phyloP scores from a whole-genome alignment of 2,888 invertebrate genomes.

The Heliconius ethilla region DNA sequence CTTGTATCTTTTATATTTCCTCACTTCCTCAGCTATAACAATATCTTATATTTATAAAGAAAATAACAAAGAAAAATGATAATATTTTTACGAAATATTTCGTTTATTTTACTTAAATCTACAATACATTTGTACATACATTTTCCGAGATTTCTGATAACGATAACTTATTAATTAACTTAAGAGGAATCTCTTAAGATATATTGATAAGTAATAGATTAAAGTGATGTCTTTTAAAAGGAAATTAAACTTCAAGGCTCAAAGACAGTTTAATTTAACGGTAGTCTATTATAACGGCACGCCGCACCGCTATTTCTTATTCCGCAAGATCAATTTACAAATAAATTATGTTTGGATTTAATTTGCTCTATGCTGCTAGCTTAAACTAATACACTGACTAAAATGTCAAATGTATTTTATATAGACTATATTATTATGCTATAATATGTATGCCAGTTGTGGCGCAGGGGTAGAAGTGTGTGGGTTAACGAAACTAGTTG shows the following conservation, averaged over 20 bases:
- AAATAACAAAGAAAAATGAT: neutral
- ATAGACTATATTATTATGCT: too few relatives aligned
- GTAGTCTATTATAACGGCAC: conserved; percentile 5
- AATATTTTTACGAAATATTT: neutral
- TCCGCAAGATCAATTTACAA: conserved; percentile 6
- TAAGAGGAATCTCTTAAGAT: neutral
- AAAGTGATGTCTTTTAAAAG: conserved; percentile 16
- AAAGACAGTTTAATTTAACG: conserved; percentile 17
- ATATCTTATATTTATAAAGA: neutral
- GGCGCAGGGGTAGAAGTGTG: too few relatives aligned
- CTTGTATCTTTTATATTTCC: neutral
- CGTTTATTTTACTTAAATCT: neutral
- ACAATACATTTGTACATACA: neutral
- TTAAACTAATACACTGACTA: neutral
- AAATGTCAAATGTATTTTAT: neutral
- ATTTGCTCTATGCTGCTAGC: neutral
- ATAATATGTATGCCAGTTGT: too few relatives aligned
- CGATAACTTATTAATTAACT: neutral
- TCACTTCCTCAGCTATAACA: neutral
- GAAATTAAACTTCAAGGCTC: conserved; percentile 15
- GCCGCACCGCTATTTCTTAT: neutral
- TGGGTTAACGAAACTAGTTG: too few relatives aligned
- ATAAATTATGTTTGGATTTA: conserved; percentile 20
- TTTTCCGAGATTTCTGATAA: neutral
- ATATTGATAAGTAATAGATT: neutral